Conservation (phyloP, 2,113 vertebrate genomes). For the Rhinoptilus africanus region DNA sequence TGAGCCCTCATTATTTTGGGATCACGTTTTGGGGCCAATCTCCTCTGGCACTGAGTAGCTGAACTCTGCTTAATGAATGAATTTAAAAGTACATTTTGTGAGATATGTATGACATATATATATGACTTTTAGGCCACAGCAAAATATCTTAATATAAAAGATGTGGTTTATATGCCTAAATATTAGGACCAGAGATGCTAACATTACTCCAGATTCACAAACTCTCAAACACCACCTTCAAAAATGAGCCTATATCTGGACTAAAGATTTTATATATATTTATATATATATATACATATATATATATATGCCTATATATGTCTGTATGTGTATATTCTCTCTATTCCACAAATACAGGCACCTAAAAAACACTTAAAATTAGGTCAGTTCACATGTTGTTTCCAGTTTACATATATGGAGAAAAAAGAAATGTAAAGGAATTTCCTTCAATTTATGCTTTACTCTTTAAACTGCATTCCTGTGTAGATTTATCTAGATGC, state of each 20-base stretch:
- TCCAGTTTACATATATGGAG: not conserved
- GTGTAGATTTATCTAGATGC: not conserved
- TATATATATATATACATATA: too few relatives aligned
- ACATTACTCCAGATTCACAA: not conserved
- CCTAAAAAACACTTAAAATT: not conserved
- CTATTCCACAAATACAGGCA: not conserved
- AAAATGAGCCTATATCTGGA: not conserved
- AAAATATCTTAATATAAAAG: not conserved
- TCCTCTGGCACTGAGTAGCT: not conserved
- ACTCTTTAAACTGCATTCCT: not conserved
- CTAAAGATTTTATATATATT: not conserved
- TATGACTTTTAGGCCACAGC: not conserved
- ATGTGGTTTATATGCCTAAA: not conserved
- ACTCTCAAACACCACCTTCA: not conserved
- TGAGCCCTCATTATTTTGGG: constrained; percentile 5
- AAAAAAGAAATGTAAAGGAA: not conserved
- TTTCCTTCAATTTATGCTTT: not conserved
- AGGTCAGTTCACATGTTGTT: not conserved
- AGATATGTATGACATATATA: not conserved
- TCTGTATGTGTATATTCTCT: not conserved
- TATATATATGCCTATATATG: too few relatives aligned
- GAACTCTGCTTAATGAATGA: not conserved
- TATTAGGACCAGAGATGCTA: not conserved
- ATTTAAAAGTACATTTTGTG: not conserved
- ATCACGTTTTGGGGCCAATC: not conserved